Percentiles rank a stretch among this genome's conserved stretches.
Evolutionary conservation across 2,797 vertebrate genomes (phyloP).

Genomic region (Hyperoplus immaculatus): DNA sequence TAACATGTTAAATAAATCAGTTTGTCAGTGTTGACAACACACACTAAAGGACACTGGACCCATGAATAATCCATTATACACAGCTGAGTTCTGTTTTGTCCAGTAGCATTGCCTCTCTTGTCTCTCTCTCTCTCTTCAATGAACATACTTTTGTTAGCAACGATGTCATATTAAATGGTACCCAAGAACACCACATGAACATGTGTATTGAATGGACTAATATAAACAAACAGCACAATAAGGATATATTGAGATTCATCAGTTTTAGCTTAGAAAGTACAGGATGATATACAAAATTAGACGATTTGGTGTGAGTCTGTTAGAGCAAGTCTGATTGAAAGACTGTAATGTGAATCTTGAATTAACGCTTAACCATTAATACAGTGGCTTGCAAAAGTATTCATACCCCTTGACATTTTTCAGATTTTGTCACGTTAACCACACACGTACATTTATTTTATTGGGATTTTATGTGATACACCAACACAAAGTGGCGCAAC

Average conservation of each 20-base stretch:
- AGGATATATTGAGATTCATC: background rate
- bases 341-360: too few species aligned
- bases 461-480: too few species aligned
- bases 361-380: too few species aligned
- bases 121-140: constrained; percentile 17
- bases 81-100: constrained; percentile 26
- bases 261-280: background rate
- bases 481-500: too few species aligned
- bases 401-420: too few species aligned
- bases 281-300: too few species aligned
- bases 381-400: too few species aligned
- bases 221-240: background rate
- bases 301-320: too few species aligned
- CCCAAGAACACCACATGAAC: constrained; percentile 2
- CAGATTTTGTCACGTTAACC: too few species aligned
- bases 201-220: background rate
- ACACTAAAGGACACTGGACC: constrained; percentile 26
- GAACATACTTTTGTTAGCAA: constrained; percentile 10
- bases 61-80: constrained; percentile 46
- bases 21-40: background rate
- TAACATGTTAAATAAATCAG: constrained; percentile 25
- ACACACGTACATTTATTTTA: too few species aligned
- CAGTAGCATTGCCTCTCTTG: background rate
- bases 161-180: constrained; percentile 16
- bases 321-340: too few species aligned